These are phyloP conservation scores for Acanthaster planci DNA, from an alignment of 35 echinoderm and acorn worm genomes.

Conservation along the genomic window DNA sequence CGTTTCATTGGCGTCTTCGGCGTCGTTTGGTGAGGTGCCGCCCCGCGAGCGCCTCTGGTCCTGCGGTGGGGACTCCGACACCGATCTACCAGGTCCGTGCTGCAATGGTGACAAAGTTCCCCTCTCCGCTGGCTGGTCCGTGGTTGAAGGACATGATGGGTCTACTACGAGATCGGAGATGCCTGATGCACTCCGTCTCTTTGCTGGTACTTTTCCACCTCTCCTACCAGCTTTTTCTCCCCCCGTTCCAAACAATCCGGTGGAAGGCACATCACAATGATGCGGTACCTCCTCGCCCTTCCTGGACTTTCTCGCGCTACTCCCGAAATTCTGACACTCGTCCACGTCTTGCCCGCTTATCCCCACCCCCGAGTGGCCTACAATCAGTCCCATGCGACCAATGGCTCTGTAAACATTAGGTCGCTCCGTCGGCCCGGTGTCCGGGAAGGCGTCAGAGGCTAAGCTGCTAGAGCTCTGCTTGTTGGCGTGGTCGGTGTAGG, in stretches of 20 bases:
- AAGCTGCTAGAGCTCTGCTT: conserved; percentile 80
- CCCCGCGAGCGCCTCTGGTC: conserved; percentile 15
- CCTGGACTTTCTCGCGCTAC: no score
- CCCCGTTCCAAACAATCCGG: neutral
- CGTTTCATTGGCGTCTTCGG: conserved; percentile 65
- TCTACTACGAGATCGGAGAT: neutral
- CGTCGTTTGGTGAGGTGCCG: conserved; percentile 46
- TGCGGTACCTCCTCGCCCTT: no score
- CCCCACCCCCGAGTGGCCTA: conserved; percentile 42
- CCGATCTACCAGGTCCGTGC: neutral
- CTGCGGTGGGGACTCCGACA: neutral
- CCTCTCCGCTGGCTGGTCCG: neutral
- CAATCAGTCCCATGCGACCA: conserved; percentile 56
- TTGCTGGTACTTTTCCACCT: neutral
- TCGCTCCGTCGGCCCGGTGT: conserved; percentile 36
- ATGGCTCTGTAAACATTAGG: conserved; percentile 39
- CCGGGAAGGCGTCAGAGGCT: conserved; percentile 62
- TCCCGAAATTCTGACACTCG: neutral
- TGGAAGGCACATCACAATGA: neutral
- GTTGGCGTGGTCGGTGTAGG: conserved; percentile 68
- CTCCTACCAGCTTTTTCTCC: neutral
- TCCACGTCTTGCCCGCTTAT: neutral
- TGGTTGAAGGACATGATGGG: neutral
- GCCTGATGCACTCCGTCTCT: neutral
- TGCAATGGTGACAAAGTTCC: neutral